Base-by-base conservation (phyloP, 2,888 invertebrate genomes). In the Erebia palarica region DNA sequence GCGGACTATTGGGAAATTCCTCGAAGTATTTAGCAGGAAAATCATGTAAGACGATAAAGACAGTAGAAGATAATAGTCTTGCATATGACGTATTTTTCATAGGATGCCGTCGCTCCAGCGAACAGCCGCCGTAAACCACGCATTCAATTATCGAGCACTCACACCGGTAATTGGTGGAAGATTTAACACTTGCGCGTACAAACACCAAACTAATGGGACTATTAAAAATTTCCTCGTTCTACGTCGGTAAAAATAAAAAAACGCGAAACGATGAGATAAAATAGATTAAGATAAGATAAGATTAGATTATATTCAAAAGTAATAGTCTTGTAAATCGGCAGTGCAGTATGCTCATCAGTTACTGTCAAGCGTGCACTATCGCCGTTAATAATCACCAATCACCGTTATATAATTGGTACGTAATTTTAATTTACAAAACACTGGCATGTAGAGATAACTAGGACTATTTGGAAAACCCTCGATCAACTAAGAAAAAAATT, bases 131-230 rank as follows among this genome's bases (percentile, higher is more conserved):
- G 85, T 90, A 89, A 90, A 89, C 79, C 82, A 90, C 89, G n/a
- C n/a, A n/a, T n/a, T n/a, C n/a, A n/a, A n/a, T n/a, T n/a, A n/a
- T n/a, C n/a, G n/a, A n/a, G n/a, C n/a, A n/a, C 86, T 89, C 89
- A 85, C 86, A 86, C 85, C 77, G 78, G 86, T 90, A 90, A 91
- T 90, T 91, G 90, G 88, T 84, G 80, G 82, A 84, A 77, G 83
- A 82, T 82, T 86, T 86, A 83, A 81, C 86, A 86, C 84, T 84
- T 80, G 81, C 79, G 42, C 67, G 47, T 81, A 76, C 67, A 70
- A 76, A 72, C 69, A 72, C 79, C 77, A 82, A 7, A 8, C 51
- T 3, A n/a, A 5, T n/a, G 5, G 13, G 14, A 51, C 7, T 51
- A 11, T 3, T 51, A 14, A 7, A 5, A 16, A n/a, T 3, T 3